Percentiles rank a stretch among this genome's conserved stretches.
Conservation (phyloP, 2,888 invertebrate genomes). For the Iphiclides podalirius region DNA sequence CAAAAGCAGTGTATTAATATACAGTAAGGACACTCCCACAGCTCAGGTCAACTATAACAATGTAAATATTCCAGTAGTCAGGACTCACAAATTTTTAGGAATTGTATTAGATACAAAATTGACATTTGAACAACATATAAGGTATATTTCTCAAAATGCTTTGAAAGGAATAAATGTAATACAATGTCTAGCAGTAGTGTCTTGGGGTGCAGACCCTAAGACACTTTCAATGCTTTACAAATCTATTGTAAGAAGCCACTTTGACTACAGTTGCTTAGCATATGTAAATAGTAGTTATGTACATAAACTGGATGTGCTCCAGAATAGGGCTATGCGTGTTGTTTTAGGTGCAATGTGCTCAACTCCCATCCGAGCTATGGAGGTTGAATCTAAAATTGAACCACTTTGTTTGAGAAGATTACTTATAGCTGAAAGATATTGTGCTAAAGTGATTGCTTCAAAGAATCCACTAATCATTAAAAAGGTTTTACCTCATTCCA, state of each 20-base stretch:
- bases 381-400: background rate
- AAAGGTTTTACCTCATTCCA: background rate
- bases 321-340: constrained; percentile 2
- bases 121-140: constrained; percentile 18
- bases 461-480: background rate
- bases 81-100: background rate
- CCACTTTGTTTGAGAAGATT: background rate
- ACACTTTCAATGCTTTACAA: background rate
- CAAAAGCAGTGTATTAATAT: background rate
- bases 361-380: constrained; percentile 2
- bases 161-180: constrained; percentile 21
- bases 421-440: background rate
- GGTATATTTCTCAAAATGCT: constrained; percentile 20
- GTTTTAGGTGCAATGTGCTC: background rate
- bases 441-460: background rate
- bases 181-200: constrained; percentile 25
- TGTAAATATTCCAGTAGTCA: background rate
- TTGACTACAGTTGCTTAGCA: constrained; percentile 6
- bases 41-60: background rate
- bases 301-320: constrained; percentile 8
- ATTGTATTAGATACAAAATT: constrained; percentile 1
- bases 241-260: constrained; percentile 5
- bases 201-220: constrained; percentile 22
- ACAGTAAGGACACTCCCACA: background rate
- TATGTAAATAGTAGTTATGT: constrained; percentile 1